phyloP scores from a whole-genome alignment of 2,797 vertebrate species.

The Sphenopsis melanotis region DNA sequence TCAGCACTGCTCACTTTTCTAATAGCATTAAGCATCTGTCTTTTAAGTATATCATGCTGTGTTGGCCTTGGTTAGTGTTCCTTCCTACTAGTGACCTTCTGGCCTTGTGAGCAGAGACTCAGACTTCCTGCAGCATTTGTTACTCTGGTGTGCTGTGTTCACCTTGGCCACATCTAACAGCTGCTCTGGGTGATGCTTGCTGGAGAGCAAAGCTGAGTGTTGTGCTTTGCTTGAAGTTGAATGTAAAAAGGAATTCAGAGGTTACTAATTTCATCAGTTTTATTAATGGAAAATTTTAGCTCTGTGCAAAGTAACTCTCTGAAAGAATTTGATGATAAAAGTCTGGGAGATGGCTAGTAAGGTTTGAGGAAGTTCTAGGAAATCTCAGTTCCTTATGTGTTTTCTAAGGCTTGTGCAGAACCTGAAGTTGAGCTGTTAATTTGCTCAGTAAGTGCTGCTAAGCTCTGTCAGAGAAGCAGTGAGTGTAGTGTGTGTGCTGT shows the following conservation, averaged over 20 bases:
- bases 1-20: not conserved
- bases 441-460: rapidly evolving
- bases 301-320: not conserved
- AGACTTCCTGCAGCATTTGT: not conserved
- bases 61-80: not conserved
- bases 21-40: not conserved
- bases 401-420: not conserved
- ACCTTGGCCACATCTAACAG: not conserved
- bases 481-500: not conserved
- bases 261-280: not conserved
- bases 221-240: not conserved
- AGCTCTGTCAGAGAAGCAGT: not conserved
- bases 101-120: not conserved
- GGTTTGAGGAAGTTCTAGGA: not conserved
- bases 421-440: not conserved
- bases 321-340: not conserved
- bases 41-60: not conserved
- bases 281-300: not conserved
- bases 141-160: not conserved
- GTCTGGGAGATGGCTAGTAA: not conserved
- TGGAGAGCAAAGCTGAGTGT: not conserved
- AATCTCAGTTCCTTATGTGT: not conserved
- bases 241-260: not conserved
- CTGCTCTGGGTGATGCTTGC: not conserved
- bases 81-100: not conserved